Base-by-base conservation (phyloP, 2,797 vertebrate species). In the Staurois parvus region DNA sequence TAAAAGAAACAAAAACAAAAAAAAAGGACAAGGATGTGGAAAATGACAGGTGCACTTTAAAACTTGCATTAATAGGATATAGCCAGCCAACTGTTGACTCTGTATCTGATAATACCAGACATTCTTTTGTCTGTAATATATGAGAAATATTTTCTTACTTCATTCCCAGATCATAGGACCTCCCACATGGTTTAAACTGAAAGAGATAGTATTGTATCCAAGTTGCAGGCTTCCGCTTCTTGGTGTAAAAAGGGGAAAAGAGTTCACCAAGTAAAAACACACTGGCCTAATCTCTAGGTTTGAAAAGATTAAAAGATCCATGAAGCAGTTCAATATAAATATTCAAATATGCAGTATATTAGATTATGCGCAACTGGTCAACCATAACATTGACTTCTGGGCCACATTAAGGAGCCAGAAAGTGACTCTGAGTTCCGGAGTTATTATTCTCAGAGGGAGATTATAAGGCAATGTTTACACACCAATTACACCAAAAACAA, bases 91-190 rank as follows among this genome's bases (percentile, higher is more conserved):
- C 45, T 48, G 15, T 48, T 48, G 12, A 48, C 45, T 11, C 0
- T 48, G 45, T 3, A 48, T 48, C 15, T 17, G 45, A 48, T 48
- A 17, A 48, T 48, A 17, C 45, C 12, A 48, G 45, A 48, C 15
- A 15, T 48, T 48, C 15, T 48, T 15, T 48, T 67, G 34, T 42
- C n/a, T 42, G 7, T 24, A 72, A 62, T 19, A 40, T 72, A 48
- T 86, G 84, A 82, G 84, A 86, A 86, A 64, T 26, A 34, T 37
- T 72, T 59, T 26, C 70, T 34, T 21, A 2, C 8, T 24, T 34
- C 5, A 24, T 86, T 86, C 84, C 66, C 84, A 86, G 66, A 70
- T 64, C 26, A 32, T 29, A 21, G 26, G 79, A 81, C 84, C 84
- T 48, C 73, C 79, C 79, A 75, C 21, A 30, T 26, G 40, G 84